phyloP scores from a whole-genome alignment of 2,888 invertebrate species.

The Heliconius charithonia region DNA sequence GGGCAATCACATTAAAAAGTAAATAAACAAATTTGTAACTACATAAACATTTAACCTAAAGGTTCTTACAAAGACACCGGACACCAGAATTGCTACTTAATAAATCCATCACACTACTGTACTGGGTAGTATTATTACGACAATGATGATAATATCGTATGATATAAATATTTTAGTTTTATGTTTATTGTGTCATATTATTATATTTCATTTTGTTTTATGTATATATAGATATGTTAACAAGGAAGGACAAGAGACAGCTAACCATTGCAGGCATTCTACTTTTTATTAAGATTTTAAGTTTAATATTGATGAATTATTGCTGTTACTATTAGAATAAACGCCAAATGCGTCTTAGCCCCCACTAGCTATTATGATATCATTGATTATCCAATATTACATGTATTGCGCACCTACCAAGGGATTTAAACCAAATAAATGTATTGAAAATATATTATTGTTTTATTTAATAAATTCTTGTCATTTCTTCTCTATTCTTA shows the following conservation, averaged over 20 bases:
- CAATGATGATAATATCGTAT: constrained; percentile 19
- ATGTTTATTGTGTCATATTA: constrained; percentile 42
- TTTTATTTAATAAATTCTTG: constrained; percentile 41
- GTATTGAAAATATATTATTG: constrained; percentile 40
- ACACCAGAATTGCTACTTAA: neutral
- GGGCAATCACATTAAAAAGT: neutral
- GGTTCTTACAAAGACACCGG: neutral
- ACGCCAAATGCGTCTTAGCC: neutral
- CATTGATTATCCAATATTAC: constrained; percentile 10
- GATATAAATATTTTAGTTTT: constrained; percentile 28
- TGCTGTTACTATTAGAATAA: neutral
- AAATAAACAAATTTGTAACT: neutral
- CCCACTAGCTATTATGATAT: neutral
- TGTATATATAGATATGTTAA: constrained; percentile 33
- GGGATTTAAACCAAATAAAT: constrained; percentile 67
- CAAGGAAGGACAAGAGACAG: neutral
- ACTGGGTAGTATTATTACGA: neutral
- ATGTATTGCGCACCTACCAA: constrained; percentile 61
- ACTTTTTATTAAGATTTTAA: constrained; percentile 14
- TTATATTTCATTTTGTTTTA: constrained; percentile 27
- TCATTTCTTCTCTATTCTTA: neutral
- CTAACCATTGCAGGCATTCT: neutral
- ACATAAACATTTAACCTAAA: neutral
- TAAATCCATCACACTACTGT: neutral
- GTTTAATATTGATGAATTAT: constrained; percentile 6